phyloP scores from a whole-genome alignment of 2,888 invertebrate genomes.

The Eupithecia subumbrata region DNA sequence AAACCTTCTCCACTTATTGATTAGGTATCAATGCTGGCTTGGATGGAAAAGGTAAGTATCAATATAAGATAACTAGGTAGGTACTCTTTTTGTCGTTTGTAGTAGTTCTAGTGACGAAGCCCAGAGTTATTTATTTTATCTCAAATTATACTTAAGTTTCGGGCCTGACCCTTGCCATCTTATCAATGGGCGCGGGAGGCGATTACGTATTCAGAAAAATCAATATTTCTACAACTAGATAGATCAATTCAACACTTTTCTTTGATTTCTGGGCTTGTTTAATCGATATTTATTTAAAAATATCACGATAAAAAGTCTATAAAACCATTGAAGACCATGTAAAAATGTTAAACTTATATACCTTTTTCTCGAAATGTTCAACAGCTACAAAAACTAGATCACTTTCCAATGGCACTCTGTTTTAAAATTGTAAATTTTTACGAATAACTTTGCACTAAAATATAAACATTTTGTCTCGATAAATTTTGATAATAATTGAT shows the following conservation, averaged over 20 bases:
- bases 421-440: not conserved
- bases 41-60: not conserved
- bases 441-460: conserved; percentile 1
- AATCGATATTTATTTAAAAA: not conserved
- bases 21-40: not conserved
- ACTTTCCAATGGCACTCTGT: not conserved
- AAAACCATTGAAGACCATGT: not conserved
- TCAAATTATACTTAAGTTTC: not conserved
- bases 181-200: conserved; percentile 38
- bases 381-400: conserved; percentile 15
- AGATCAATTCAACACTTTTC: not conserved
- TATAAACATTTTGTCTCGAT: not conserved
- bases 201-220: conserved; percentile 23
- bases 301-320: not conserved
- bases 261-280: not conserved
- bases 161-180: conserved; percentile 45
- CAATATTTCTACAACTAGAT: conserved; percentile 18
- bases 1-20: not conserved
- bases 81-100: not conserved
- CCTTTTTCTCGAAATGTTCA: conserved; percentile 3
- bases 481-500: not conserved
- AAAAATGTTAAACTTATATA: not conserved
- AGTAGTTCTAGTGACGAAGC: not conserved
- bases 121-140: not conserved
- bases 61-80: not conserved